phyloP scores from a whole-genome alignment of 2,797 vertebrate genomes.

The Anas bernieri region DNA sequence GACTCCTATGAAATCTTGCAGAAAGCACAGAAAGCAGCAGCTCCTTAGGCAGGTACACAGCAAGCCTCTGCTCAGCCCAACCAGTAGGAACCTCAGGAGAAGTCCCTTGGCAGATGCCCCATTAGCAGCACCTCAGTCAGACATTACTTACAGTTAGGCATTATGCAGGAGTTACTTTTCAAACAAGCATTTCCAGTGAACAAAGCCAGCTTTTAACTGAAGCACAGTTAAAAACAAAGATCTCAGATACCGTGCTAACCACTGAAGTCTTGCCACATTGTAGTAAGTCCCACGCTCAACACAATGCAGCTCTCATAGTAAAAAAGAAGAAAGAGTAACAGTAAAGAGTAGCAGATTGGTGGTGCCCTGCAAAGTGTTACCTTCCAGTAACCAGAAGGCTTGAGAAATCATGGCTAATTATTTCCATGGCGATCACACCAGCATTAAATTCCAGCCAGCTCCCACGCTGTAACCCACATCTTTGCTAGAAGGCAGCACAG shows the following conservation, averaged over 20 bases:
- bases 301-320: fast-evolving
- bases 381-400: background rate
- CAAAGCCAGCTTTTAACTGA: background rate
- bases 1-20: background rate
- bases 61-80: background rate
- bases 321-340: background rate
- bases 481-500: background rate
- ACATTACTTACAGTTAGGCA: background rate
- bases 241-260: background rate
- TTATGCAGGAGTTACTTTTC: background rate
- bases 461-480: background rate
- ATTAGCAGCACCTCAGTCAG: background rate
- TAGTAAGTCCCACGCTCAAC: background rate
- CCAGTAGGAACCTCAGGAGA: background rate
- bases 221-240: background rate
- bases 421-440: background rate
- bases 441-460: background rate
- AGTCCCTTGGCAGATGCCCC: background rate
- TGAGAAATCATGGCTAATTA: background rate
- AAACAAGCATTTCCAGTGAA: background rate
- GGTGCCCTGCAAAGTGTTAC: background rate
- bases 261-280: background rate
- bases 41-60: background rate
- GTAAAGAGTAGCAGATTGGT: fast-evolving
- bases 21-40: background rate